Percentiles rank a stretch among this genome's conserved stretches.
These are phyloP conservation scores for Habrosyne pyritoides DNA, from an alignment of 2,888 invertebrate genomes.

Conservation along the genomic window DNA sequence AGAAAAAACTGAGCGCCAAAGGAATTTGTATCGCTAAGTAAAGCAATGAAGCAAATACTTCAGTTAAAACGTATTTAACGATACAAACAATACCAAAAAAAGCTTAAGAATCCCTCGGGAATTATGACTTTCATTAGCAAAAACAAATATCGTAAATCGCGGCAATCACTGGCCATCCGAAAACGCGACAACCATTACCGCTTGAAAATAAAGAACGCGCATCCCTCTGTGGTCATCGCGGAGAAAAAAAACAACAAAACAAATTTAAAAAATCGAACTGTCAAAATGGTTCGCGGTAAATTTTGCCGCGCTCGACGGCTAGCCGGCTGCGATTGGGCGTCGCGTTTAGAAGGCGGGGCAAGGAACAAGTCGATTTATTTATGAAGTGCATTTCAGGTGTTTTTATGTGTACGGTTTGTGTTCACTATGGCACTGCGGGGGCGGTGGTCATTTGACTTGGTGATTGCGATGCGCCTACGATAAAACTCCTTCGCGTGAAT, in stretches of 20 bases:
- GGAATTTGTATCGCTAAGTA: conserved; percentile 3
- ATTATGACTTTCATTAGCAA: conserved; percentile 68
- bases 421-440: conserved; percentile 45
- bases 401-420: conserved; percentile 48
- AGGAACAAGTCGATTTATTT: conserved; percentile 73
- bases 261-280: conserved; percentile 74
- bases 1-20: conserved; percentile 2
- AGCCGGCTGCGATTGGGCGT: conserved; percentile 58
- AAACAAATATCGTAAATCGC: conserved; percentile 72
- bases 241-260: conserved; percentile 52
- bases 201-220: conserved; percentile 53
- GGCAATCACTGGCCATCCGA: conserved; percentile 62
- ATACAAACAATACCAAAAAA: background rate
- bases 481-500: conserved; percentile 17
- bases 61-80: background rate
- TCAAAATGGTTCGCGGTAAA: conserved; percentile 80
- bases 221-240: conserved; percentile 48
- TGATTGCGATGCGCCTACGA: conserved; percentile 39
- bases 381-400: conserved; percentile 71
- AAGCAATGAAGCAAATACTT: background rate
- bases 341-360: conserved; percentile 64
- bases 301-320: conserved; percentile 62
- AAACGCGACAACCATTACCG: conserved; percentile 65
- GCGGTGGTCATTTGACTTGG: conserved; percentile 60
- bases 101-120: conserved; percentile 28